phyloP scores from a whole-genome alignment of 1,140 invertebrate species.

The Elymnias hypermnestra region DNA sequence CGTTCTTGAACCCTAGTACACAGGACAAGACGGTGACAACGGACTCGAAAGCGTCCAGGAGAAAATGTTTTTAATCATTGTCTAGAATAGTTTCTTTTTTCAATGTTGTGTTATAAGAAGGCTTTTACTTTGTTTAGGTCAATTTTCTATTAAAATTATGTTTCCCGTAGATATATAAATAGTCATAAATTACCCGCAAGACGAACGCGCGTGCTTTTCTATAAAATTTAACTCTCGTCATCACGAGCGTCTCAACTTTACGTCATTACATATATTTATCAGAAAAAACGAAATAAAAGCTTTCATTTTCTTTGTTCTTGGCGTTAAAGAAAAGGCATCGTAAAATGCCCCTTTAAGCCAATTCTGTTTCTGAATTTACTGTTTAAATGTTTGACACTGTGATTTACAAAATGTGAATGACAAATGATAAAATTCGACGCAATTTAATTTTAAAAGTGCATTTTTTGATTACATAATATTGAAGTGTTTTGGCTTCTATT shows the following conservation, averaged over 20 bases:
- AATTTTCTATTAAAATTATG: not conserved
- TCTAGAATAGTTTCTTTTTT: constrained; percentile 32
- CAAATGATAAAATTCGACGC: no score
- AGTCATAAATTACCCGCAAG: no score
- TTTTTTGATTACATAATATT: no score
- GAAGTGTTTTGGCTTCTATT: constrained; percentile 7
- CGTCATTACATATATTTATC: no score
- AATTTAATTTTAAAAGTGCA: no score
- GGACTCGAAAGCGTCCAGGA: constrained; percentile 38
- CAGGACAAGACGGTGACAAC: constrained; percentile 62
- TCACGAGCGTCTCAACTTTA: no score
- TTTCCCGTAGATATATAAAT: no score
- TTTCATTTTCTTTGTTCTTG: constrained; percentile 7
- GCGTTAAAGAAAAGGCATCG: constrained; percentile 27
- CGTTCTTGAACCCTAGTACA: constrained; percentile 64
- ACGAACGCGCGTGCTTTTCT: no score
- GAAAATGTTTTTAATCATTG: constrained; percentile 20
- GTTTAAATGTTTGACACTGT: constrained; percentile 5
- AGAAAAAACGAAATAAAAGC: constrained; percentile 4
- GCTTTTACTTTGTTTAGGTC: constrained; percentile 6
- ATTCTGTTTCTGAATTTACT: constrained; percentile 13
- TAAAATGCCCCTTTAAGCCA: constrained; percentile 25
- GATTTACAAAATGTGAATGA: constrained; percentile 11
- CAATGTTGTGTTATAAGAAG: constrained; percentile 22
- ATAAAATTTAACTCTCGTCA: no score